Evolutionary conservation across 2,888 invertebrate genomes (phyloP), one percentile per base, ranked within the genome.

Genomic region (Syrista parreyssii): DNA sequence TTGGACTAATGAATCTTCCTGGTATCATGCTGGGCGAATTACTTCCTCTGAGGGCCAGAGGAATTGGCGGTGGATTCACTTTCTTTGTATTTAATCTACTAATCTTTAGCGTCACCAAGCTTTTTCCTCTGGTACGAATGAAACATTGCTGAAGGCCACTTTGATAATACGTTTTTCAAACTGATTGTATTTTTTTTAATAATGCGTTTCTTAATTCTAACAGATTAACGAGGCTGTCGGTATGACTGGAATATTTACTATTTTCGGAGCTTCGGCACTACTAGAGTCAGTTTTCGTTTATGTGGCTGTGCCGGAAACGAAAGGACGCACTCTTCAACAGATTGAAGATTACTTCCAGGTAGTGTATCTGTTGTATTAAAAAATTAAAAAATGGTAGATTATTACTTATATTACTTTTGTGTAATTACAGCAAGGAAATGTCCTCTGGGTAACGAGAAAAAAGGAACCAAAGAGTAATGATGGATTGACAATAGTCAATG

Each of bases 261-360:
- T 95, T n/a, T 96, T 96, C 85, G 95, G 95, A 0, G 90, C 92
- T 0, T 93, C 95, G 0, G 94, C 96, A 1, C 86, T 94, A 0
- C 82, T 95, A 12, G 94, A 95, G 0, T 94, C 95, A 0, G 76
- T 95, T 3, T 94, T 95, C 75, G 92, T 96, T 80, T 96, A 94
- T 89, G 91, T 96, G 0, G 92, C 95, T 78, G 91, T 96, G 68
- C 96, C 96, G 12, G 96, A 96, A 91, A 96, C 96, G 0, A 96
- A 95, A 89, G 94, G 95, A 68, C 93, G 94, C 79, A 94, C 94
- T 11, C 91, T 96, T 71, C 92, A 94, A 76, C 94, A 96, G 90
- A 96, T 96, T 83, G 96, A 96, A 91, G 95, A 96, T 91, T 96
- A 96, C 90, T 96, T 96, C 87, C 93, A 94, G 84, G 94, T 94